Percentiles rank a stretch among this genome's conserved stretches.
These are phyloP conservation scores for Hyperoodon ampullatus DNA, from an alignment of 2,113 vertebrate genomes.

Conservation along the genomic window DNA sequence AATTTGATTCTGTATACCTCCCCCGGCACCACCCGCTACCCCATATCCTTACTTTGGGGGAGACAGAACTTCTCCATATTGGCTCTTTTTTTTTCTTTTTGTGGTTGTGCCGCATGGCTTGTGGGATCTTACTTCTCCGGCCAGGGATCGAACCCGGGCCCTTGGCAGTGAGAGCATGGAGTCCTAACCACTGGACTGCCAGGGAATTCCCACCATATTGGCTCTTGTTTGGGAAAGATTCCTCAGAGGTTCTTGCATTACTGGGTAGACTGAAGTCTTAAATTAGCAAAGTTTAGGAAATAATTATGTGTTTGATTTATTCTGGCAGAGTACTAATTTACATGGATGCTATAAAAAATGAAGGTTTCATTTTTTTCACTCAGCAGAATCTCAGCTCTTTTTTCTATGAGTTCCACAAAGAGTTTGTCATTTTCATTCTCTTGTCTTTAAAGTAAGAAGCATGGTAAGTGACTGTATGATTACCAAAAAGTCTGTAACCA, in stretches of 20 bases:
- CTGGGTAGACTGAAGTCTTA: conserved; percentile 14
- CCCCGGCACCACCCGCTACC: not conserved
- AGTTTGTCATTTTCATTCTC: not conserved
- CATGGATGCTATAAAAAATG: not conserved
- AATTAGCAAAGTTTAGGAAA: conserved; percentile 34
- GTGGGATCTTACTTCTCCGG: not conserved
- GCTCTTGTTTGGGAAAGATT: conserved; percentile 30
- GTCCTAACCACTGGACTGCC: not conserved
- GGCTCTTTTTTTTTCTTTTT: not conserved
- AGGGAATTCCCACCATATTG: not conserved
- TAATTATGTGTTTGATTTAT: conserved; percentile 55
- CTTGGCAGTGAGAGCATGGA: not conserved
- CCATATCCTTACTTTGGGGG: not conserved
- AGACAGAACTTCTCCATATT: not conserved
- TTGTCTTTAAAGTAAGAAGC: conserved; percentile 43
- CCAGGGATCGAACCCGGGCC: not conserved
- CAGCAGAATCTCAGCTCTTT: not conserved
- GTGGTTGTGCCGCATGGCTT: not conserved
- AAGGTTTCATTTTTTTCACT: not conserved
- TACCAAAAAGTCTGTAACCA: not conserved
- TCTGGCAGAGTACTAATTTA: conserved; percentile 24
- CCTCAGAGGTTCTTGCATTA: not conserved
- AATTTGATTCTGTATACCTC: not conserved
- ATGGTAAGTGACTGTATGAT: not conserved
- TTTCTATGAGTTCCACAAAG: not conserved